These are phyloP conservation scores for Aspidoscelis tigris DNA, from an alignment of 2,113 vertebrate genomes.

Conservation along the genomic window DNA sequence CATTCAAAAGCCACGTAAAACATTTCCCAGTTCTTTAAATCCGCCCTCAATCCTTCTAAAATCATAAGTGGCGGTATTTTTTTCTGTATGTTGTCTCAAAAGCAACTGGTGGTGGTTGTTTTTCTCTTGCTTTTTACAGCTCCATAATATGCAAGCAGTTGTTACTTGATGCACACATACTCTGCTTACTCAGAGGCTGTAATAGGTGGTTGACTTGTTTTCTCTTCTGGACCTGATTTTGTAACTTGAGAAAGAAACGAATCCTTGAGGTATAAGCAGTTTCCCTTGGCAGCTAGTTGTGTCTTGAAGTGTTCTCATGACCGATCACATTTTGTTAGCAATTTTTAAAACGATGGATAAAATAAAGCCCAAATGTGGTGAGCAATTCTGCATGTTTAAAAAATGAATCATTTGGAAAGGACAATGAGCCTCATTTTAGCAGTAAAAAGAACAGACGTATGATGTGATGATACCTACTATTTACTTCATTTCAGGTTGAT, in stretches of 20 bases:
- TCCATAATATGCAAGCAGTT: slow-evolving; percentile 1
- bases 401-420: background rate
- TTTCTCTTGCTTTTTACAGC: background rate
- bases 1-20: slow-evolving; percentile 11
- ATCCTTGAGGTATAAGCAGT: slow-evolving; percentile 31
- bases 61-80: background rate
- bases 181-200: background rate
- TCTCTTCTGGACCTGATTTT: slow-evolving; percentile 13
- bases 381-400: background rate
- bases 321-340: slow-evolving; percentile 4
- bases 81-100: background rate
- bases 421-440: background rate
- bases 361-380: background rate
- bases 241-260: slow-evolving; percentile 25
- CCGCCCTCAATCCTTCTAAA: background rate
- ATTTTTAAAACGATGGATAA: background rate
- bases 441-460: background rate
- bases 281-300: background rate
- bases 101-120: background rate
- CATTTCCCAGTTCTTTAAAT: background rate
- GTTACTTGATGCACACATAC: background rate
- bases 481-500: background rate
- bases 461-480: background rate
- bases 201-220: background rate
- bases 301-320: slow-evolving; percentile 2